Percentiles rank a stretch among this genome's conserved stretches.
Conservation (phyloP, 2,797 vertebrate species). For the Clarias pachynema region DNA sequence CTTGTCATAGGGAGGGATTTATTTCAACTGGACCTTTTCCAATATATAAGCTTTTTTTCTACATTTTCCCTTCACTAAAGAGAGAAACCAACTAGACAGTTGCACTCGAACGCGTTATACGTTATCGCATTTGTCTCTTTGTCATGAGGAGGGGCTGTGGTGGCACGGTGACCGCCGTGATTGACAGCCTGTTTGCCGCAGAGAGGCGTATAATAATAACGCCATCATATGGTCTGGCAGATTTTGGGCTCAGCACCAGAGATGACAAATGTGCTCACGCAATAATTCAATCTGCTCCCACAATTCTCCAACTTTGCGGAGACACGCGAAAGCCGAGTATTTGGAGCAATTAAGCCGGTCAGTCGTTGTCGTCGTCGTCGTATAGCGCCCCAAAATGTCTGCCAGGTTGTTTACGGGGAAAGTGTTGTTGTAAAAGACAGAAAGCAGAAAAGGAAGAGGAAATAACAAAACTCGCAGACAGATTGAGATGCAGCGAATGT, state of each 20-base stretch:
- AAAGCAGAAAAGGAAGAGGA: constrained; percentile 35
- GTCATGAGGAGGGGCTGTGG: constrained; percentile 60
- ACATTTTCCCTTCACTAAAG: neutral
- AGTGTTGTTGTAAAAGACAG: constrained; percentile 69
- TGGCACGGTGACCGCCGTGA: constrained; percentile 64
- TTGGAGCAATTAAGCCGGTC: constrained; percentile 78
- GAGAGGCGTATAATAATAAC: constrained; percentile 83
- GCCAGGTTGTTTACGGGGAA: constrained; percentile 78
- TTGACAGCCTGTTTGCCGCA: constrained; percentile 79
- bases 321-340: constrained; percentile 78
- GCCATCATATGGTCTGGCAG: constrained; percentile 88
- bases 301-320: constrained; percentile 85
- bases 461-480: constrained; percentile 67
- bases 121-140: neutral
- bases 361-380: constrained; percentile 60
- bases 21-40: neutral
- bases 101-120: neutral
- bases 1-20: neutral
- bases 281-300: constrained; percentile 87
- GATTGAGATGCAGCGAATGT: constrained; percentile 79
- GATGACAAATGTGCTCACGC: constrained; percentile 85
- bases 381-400: constrained; percentile 75
- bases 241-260: constrained; percentile 82
- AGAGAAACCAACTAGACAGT: neutral
- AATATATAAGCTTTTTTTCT: too few relatives aligned